A percentile compares a stretch with the other conserved stretches of the same genome.
Evolutionary conservation across 23 tunicate species (phyloP).

Genomic region (Trididemnum nubilum): DNA sequence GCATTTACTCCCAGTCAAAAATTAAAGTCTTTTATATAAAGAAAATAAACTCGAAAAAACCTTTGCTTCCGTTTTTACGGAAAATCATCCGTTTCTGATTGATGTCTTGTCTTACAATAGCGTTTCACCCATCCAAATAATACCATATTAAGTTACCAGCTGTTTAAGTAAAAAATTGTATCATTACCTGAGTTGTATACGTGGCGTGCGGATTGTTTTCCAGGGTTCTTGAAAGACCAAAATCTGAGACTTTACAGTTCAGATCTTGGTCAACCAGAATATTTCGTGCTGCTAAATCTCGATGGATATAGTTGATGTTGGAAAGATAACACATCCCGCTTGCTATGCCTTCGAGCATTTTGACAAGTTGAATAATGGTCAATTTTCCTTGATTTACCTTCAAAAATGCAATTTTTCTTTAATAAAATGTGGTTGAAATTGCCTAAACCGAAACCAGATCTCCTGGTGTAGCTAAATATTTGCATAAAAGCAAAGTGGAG

Average conservation of each 20-base stretch:
- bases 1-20: too few species aligned
- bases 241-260: constrained; percentile 94
- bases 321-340: constrained; percentile 92
- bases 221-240: constrained; percentile 87
- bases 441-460: background rate
- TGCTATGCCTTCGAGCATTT: constrained; percentile 82
- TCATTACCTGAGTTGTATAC: constrained; percentile 97
- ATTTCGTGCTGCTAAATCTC: constrained; percentile 97
- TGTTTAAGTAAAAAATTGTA: too few species aligned
- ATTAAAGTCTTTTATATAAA: too few species aligned
- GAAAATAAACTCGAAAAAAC: too few species aligned
- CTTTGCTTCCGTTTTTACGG: too few species aligned
- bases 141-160: too few species aligned
- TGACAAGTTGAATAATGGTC: constrained; percentile 50
- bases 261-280: constrained; percentile 79
- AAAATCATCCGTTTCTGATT: too few species aligned
- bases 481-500: background rate
- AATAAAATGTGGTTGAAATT: background rate
- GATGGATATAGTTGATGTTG: constrained; percentile 80
- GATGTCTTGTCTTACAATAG: too few species aligned
- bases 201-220: constrained; percentile 94
- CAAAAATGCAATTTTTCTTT: background rate
- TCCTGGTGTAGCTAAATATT: background rate
- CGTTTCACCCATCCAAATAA: too few species aligned
- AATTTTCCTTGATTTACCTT: constrained; percentile 49